Conservation (phyloP, 1,140 invertebrate genomes). For the Lysiphlebus fabarum region DNA sequence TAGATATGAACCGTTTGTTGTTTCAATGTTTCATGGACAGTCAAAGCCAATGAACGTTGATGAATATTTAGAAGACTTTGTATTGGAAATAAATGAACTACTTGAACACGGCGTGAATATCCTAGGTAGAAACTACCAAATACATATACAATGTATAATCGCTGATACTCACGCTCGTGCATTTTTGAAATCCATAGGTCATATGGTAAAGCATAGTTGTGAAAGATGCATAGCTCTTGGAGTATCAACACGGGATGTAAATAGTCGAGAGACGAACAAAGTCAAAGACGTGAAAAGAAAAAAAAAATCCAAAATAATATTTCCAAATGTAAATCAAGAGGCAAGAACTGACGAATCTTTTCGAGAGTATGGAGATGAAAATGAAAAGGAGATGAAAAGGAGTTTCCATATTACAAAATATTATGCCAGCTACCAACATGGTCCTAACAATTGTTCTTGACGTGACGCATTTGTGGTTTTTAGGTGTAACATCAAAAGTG, state of each 20-base stretch:
- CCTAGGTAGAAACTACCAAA: not conserved
- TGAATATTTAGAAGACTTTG: conserved; percentile 16
- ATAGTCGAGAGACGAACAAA: no score
- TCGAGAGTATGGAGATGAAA: conserved; percentile 1
- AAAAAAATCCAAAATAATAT: conserved; percentile 1
- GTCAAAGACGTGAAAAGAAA: not conserved
- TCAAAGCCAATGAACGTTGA: conserved; percentile 16
- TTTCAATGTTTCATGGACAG: conserved; percentile 14
- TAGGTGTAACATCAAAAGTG: conserved; percentile 11
- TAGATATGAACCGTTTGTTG: conserved; percentile 16
- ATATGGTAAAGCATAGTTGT: conserved; percentile 6
- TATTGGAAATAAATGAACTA: conserved; percentile 17
- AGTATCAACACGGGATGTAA: no score
- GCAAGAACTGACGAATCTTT: conserved; percentile 15
- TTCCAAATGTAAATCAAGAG: conserved; percentile 2
- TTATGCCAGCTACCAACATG: conserved; percentile 17
- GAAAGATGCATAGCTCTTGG: conserved; percentile 7
- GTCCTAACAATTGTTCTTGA: conserved; percentile 14
- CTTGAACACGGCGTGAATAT: conserved; percentile 8
- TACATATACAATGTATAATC: conserved; percentile 18
- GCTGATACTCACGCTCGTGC: conserved; percentile 18
- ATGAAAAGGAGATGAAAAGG: conserved; percentile 20
- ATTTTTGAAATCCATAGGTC: conserved; percentile 16
- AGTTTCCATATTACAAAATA: conserved; percentile 1
- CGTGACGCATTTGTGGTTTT: conserved; percentile 22